Evolutionary conservation across 2,113 vertebrate species (phyloP).

Genomic region (Deroptyus accipitrinus): DNA sequence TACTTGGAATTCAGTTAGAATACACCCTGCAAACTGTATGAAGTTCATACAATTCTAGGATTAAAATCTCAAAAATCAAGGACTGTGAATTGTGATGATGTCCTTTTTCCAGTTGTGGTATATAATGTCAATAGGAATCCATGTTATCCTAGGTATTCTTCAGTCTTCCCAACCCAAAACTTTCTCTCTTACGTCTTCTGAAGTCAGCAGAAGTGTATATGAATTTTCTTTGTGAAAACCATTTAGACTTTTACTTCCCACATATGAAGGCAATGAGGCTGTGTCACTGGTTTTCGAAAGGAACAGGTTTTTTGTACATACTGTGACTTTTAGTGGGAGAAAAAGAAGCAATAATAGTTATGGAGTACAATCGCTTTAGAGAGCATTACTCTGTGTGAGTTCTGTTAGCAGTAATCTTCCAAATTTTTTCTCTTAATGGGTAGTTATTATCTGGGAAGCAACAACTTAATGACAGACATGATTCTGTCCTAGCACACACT

Average conservation of each 20-base stretch:
- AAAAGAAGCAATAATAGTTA: neutral
- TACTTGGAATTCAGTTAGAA: neutral
- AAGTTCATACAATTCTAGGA: neutral
- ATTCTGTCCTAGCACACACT: constrained; percentile 19
- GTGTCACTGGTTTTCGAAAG: neutral
- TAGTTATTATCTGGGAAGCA: constrained; percentile 53
- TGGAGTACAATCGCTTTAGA: neutral
- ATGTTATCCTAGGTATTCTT: neutral
- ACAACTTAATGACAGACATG: constrained; percentile 37
- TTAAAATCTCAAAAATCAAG: neutral
- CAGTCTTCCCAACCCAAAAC: neutral
- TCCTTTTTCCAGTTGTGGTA: neutral
- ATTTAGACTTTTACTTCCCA: neutral
- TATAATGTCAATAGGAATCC: neutral
- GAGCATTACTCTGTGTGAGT: neutral
- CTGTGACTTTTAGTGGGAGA: neutral
- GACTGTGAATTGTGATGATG: neutral
- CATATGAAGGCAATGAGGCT: neutral
- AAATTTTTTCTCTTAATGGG: constrained; percentile 19
- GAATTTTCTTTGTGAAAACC: neutral
- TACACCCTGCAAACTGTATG: neutral
- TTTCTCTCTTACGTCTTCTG: neutral
- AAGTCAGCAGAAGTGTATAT: neutral
- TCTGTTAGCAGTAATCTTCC: constrained; percentile 30
- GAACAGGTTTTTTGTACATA: neutral